Evolutionary conservation across 1,140 invertebrate genomes (phyloP), one percentile per base, ranked within the genome.

Genomic region (Dinoponera quadriceps): DNA sequence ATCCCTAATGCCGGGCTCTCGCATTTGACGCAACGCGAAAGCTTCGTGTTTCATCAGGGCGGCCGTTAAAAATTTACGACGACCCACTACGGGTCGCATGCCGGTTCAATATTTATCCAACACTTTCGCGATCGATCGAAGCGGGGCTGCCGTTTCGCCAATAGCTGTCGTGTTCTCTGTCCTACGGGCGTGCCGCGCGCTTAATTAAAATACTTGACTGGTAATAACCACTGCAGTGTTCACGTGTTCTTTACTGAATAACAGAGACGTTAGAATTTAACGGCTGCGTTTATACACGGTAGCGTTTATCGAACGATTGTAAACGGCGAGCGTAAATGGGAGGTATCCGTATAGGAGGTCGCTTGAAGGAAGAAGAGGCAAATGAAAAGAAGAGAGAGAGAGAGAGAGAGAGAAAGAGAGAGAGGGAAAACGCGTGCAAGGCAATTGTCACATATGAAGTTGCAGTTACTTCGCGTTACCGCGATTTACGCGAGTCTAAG

Each of bases 31-130:
- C 4, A 44, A 9, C 38, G 3, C 20, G 65, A 48, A 60, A 69
- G 55, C 22, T 66, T 69, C 66, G 81, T 55, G 33, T 71, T 71
- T 80, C 75, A 80, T 71, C 74, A 38, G 55, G 62, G 75, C n/a
- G 65, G 59, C 71, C 57, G 75, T 84, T 84, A 71, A 80, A 84
- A 65, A 68, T 84, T 84, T 82, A 84, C 65, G 82, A 63, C 25
- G 44, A n/a, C 5, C 66, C 62, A 44, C 33, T 54, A 22, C 11
- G n/a, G 27, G 22, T 59, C 44, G 57, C 66, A 57, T 20, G 48
- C 22, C 2, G 20, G 20, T 54, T 60, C 78, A 59, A 74, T 74
- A 51, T 82, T 82, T 82, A 82, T 82, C 16, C 59, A 54, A 63
- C 69, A 63, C 69, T 73, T 62, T 74, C 20, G 22, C 57, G 22